These are phyloP conservation scores for Ptiloglossa arizonensis DNA, from an alignment of 1,140 invertebrate species.

Conservation along the genomic window DNA sequence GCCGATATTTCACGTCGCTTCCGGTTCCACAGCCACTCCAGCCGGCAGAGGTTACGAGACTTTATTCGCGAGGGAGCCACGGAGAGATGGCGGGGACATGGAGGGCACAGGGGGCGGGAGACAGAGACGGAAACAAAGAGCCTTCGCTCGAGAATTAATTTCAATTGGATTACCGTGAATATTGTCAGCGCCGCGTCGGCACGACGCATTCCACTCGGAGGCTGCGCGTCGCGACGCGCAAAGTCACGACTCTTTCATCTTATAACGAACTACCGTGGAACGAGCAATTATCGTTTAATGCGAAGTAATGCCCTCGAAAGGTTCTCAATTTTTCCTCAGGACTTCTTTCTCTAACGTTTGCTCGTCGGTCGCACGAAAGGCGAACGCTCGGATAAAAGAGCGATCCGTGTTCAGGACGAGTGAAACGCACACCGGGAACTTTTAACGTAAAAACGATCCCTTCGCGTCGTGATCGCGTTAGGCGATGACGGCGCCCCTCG, in stretches of 20 bases:
- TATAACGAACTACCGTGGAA: conserved; percentile 36
- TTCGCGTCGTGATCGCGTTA: too few species aligned
- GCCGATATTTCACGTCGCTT: conserved; percentile 70
- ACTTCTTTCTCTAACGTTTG: not conserved
- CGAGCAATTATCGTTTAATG: conserved; percentile 52
- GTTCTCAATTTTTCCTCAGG: not conserved
- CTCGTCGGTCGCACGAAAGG: not conserved
- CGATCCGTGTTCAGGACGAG: too few species aligned
- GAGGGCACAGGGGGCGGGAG: conserved; percentile 18
- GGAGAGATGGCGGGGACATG: conserved; percentile 31
- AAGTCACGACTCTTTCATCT: conserved; percentile 56
- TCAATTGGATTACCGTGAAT: conserved; percentile 69
- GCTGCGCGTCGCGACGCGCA: conserved; percentile 31
- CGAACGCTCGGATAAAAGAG: not conserved
- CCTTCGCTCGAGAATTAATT: conserved; percentile 63
- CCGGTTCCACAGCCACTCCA: conserved; percentile 69
- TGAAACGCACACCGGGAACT: too few species aligned
- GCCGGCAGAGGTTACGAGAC: conserved; percentile 66
- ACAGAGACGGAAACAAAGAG: conserved; percentile 52
- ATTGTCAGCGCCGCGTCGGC: conserved; percentile 59
- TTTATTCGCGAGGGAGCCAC: conserved; percentile 54
- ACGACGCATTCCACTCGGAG: conserved; percentile 44
- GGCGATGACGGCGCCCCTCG: too few species aligned
- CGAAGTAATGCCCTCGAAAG: conserved; percentile 35
- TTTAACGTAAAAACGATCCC: too few species aligned